Conservation (phyloP, 2,113 vertebrate genomes). For the Meles meles region DNA sequence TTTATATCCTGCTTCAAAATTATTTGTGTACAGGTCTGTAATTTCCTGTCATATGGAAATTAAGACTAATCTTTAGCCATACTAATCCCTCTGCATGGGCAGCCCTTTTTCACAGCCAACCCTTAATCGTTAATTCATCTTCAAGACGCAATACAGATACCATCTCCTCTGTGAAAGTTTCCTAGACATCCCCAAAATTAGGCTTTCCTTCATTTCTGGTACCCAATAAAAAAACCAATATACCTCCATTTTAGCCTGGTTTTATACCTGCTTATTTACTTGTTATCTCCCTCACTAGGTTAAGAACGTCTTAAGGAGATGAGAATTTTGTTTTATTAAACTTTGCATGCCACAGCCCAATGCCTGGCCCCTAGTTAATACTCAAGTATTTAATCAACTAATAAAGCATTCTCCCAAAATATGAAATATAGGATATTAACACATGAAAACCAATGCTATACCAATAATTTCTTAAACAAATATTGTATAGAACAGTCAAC, state of each 20-base stretch:
- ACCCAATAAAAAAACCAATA: neutral
- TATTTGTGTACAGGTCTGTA: neutral
- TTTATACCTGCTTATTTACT: neutral
- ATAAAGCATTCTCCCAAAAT: neutral
- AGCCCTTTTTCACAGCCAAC: conserved; percentile 9
- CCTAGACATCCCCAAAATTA: neutral
- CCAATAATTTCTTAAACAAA: conserved; percentile 42
- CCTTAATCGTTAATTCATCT: neutral
- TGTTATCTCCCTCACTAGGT: neutral
- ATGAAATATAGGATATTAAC: neutral
- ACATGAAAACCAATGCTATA: neutral
- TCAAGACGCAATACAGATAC: neutral
- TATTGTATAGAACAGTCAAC: neutral
- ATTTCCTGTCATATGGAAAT: neutral
- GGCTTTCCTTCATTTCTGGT: conserved; percentile 22
- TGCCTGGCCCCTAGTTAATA: neutral
- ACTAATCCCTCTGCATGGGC: neutral
- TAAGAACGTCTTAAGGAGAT: neutral
- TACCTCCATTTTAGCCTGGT: neutral
- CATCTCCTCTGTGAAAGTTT: conserved; percentile 17
- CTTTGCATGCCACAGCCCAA: neutral
- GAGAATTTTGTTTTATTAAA: neutral
- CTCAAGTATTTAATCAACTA: neutral
- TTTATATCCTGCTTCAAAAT: conserved; percentile 5
- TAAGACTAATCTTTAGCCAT: conserved; percentile 17